Evolutionary conservation across 2,888 invertebrate genomes (phyloP).

Genomic region (Chymomyza amoena): DNA sequence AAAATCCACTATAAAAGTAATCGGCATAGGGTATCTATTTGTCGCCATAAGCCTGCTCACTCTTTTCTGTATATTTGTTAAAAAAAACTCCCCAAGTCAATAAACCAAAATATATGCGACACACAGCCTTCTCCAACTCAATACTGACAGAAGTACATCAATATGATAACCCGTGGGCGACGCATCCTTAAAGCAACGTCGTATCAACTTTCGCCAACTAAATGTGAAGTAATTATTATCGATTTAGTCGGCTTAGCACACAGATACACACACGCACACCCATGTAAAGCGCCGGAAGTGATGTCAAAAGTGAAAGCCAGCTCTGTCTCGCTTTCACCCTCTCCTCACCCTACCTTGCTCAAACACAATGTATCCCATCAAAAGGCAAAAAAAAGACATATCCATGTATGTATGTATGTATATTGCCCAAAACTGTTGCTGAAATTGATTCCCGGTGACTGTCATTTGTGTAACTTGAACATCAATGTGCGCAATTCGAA

Average conservation of each 20-base stretch:
- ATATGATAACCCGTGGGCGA: background rate
- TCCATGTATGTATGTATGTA: no score
- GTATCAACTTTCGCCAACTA: conserved; percentile 11
- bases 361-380: background rate
- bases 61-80: no score
- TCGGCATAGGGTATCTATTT: no score
- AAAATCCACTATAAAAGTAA: no score
- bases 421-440: background rate
- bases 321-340: background rate
- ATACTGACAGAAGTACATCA: background rate
- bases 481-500: background rate
- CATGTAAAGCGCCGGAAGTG: background rate
- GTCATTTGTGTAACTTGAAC: conserved; percentile 4
- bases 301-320: conserved; percentile 4
- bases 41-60: background rate
- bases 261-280: background rate
- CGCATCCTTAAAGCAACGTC: background rate
- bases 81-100: background rate
- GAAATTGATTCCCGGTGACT: conserved; percentile 1
- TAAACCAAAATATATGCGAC: conserved; percentile 9
- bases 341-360: background rate
- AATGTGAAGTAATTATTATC: conserved; percentile 49
- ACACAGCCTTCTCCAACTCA: background rate
- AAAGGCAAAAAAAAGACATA: background rate
- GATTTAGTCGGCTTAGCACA: conserved; percentile 27